Base-by-base conservation (phyloP, 2,888 invertebrate species). In the Exocentrus adspersus region DNA sequence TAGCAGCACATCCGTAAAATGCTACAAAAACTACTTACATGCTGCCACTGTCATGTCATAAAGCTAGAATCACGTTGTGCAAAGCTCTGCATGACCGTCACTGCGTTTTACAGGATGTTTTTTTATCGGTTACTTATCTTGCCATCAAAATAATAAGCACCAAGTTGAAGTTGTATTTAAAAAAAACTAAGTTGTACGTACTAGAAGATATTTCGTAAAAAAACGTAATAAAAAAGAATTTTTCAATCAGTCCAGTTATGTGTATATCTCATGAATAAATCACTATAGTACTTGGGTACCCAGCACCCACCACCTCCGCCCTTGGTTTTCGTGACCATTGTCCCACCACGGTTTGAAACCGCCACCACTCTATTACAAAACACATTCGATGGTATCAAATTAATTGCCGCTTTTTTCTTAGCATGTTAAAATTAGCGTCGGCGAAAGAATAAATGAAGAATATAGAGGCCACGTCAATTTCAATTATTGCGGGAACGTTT, bases 381-480 rank as follows among this genome's bases (percentile, higher is more conserved):
- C 42, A 54, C 54, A 19, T 30, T 9, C 43, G 43, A 43, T 42
- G 10, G 19, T 54, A 43, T 54, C 43, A 54, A 43, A 54, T 41
- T 54, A 54, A 59, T 59, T 59, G 52, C 19, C 21, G 52, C 46
- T 51, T 42, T 52, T 60, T 60, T 46, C 45, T 60, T 45, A 45
- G 32, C 52, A 60, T 21, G 52, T 16, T 37, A 20, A 43, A 60
- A 60, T 60, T 60, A 60, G 19, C 20, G 30, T 17, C 28, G 19
- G 54, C 19, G 30, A 21, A 53, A 53, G 37, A 53, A 54, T 42
- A 54, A 43, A 42, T 53, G 24, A 28, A 19, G 28, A 54, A 28
- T 24, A 60, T 53, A 60, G 37, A 52, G 52, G 45, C 28, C 42
- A 42, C 21, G 60, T 52, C 60, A 52, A 60, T 52, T 41, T 60